Base-by-base conservation (phyloP, 2,888 invertebrate genomes). In the Troides oblongomaculatus region DNA sequence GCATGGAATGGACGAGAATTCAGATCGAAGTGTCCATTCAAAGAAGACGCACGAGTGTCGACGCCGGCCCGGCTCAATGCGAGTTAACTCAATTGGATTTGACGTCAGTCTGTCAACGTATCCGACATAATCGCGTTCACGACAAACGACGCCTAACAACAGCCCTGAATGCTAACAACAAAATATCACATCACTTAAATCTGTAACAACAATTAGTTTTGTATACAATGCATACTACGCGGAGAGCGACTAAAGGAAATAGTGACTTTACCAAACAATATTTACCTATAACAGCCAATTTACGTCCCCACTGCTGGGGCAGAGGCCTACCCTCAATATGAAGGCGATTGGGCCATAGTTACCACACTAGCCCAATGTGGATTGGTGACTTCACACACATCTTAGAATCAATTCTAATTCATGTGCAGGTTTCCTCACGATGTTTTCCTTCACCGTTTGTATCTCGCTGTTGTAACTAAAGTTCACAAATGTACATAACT, bases 21-120 rank as follows among this genome's bases (percentile, higher is more conserved):
- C 53, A 39, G 56, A 64, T 69, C 18, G 64, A 61, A 69, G 43
- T 69, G 64, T 64, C 64, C n/a, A 64, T 69, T 62, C 68, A 69
- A 69, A 69, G 68, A 68, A 68, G 68, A 69, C 61, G 56, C 64
- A 69, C 60, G 68, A 61, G 60, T 69, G 68, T 69, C 68, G 68
- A 61, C 64, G 64, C 53, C 64, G 57, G 68, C 46, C 46, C 57
- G 30, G 30, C 36, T 58, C 10, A 57, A 63, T 25, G 50, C 58
- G 66, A 66, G 62, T 59, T 53, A 63, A 59, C 59, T 66, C 66
- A 59, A 70, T 70, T 66, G 70, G 66, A 69, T 69, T 50, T 66
- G 70, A 70, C 70, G 63, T 70, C 17, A 63, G 53, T 18, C 23
- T 39, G 50, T n/a, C 25, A 53, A 59, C 62, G 66, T 59, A 66